Percentiles rank a stretch among this genome's conserved stretches.
Conservation (phyloP, 2,113 vertebrate species). For the Hemiscyllium ocellatum region DNA sequence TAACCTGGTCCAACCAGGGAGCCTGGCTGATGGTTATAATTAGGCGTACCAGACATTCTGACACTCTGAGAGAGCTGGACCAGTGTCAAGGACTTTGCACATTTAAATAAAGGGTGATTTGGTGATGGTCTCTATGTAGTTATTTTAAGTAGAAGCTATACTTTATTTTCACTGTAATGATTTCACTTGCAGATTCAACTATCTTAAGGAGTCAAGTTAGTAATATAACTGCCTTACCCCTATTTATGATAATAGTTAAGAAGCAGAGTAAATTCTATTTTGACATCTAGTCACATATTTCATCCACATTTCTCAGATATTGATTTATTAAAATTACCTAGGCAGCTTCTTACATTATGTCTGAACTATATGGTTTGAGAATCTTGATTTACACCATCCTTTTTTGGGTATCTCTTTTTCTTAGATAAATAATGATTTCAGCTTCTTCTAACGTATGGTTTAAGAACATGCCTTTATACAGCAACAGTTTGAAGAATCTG, state of each 20-base stretch:
- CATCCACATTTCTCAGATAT: not conserved
- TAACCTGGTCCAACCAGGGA: too few species aligned
- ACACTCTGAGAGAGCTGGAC: too few species aligned
- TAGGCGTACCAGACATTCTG: too few species aligned
- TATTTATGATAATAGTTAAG: not conserved
- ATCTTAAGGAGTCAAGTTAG: slow-evolving; percentile 15
- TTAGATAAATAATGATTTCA: not conserved
- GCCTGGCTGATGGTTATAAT: too few species aligned
- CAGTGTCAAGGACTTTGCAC: too few species aligned
- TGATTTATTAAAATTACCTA: slow-evolving; percentile 16
- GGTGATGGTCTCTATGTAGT: too few species aligned
- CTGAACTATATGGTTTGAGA: not conserved
- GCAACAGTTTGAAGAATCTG: not conserved
- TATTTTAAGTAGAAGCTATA: not conserved
- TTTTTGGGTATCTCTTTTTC: not conserved
- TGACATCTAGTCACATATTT: not conserved
- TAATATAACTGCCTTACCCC: slow-evolving; percentile 2
- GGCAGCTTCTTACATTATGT: not conserved
- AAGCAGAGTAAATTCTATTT: not conserved
- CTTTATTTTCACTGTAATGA: not conserved
- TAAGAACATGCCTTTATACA: not conserved
- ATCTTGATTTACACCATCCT: not conserved
- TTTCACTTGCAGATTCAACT: slow-evolving; percentile 10
- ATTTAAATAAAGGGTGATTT: too few species aligned
- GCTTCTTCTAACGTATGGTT: not conserved